Percentiles rank a stretch among this genome's conserved stretches.
Conservation (phyloP, 2,888 invertebrate genomes). For the Pycnomerus fuliginosus region DNA sequence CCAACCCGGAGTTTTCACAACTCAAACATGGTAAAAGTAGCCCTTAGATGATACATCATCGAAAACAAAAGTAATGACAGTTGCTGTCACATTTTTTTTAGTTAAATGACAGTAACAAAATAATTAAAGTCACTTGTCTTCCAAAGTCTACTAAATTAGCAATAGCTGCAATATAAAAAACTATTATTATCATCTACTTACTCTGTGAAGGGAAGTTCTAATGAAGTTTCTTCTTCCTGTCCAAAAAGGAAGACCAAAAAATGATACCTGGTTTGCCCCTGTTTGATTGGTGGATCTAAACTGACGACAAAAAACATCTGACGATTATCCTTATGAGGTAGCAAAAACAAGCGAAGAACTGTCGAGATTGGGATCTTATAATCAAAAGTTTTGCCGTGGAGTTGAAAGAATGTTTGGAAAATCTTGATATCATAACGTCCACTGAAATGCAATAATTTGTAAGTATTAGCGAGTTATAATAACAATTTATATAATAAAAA, state of each 20-base stretch:
- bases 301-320: slow-evolving; percentile 99
- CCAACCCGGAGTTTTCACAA: no score
- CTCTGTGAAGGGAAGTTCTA: slow-evolving; percentile 91
- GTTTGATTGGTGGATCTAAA: slow-evolving; percentile 98
- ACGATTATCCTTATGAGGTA: slow-evolving; percentile 96
- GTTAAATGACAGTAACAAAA: no score
- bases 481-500: background rate
- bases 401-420: slow-evolving; percentile 86
- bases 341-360: slow-evolving; percentile 87
- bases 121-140: no score
- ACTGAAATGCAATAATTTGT: slow-evolving; percentile 64
- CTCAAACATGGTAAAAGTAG: no score
- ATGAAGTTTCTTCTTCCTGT: slow-evolving; percentile 89
- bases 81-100: no score
- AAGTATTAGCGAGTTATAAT: no score
- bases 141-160: no score
- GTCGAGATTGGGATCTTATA: slow-evolving; percentile 99
- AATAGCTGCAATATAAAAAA: no score
- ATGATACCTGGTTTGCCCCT: slow-evolving; percentile 98
- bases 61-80: no score
- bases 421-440: slow-evolving; percentile 97
- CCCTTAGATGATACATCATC: no score
- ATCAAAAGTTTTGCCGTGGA: slow-evolving; percentile 98
- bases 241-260: slow-evolving; percentile 92
- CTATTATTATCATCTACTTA: slow-evolving; percentile 57